Evolutionary conservation across 2,113 vertebrate species (phyloP).

Genomic region (Pterophyllum scalare): DNA sequence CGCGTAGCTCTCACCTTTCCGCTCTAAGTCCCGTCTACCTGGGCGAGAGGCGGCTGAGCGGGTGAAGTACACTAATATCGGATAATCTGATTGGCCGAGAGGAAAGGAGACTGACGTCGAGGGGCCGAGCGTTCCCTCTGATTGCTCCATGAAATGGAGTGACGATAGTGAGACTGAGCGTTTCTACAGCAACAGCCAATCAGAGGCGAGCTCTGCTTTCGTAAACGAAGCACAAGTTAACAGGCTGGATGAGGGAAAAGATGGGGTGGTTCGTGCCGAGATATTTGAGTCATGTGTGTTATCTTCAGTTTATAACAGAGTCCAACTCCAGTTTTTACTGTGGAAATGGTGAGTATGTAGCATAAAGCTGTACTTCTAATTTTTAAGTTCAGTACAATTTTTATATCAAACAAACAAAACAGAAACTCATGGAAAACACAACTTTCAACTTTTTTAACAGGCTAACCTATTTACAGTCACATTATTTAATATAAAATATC

Average conservation of each 20-base stretch:
- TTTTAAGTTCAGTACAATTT: too few relatives aligned
- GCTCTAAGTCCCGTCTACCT: constrained; percentile 68
- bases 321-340: background rate
- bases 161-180: constrained; percentile 83
- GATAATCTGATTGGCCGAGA: constrained; percentile 68
- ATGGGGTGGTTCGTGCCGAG: constrained; percentile 43
- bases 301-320: background rate
- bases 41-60: constrained; percentile 9
- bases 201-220: constrained; percentile 46
- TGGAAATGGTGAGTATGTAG: background rate
- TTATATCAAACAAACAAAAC: background rate
- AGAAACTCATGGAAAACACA: background rate
- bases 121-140: constrained; percentile 18
- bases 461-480: background rate
- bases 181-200: constrained; percentile 71
- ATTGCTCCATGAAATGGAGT: constrained; percentile 80
- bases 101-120: constrained; percentile 62
- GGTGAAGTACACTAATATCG: constrained; percentile 53
- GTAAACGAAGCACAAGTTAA: constrained; percentile 3
- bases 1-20: constrained; percentile 47
- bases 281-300: constrained; percentile 16
- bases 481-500: background rate
- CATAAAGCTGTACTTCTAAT: background rate
- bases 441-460: background rate
- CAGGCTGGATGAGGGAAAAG: background rate